phyloP scores from a whole-genome alignment of 2,888 invertebrate species.

The Caenorhabditis uteleia region DNA sequence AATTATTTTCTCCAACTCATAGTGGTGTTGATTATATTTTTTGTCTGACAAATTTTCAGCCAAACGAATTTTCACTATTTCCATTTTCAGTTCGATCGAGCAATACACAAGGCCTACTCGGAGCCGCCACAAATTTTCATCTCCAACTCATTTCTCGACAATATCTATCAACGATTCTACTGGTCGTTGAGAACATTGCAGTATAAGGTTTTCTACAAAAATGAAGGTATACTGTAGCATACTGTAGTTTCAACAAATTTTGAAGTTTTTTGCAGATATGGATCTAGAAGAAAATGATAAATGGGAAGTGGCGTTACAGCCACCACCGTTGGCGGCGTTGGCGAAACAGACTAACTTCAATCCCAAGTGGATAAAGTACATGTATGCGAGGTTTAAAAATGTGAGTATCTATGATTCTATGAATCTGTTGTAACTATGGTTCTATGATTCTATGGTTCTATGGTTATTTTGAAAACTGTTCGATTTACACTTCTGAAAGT shows the following conservation, averaged over 20 bases:
- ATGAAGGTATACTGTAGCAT: constrained; percentile 55
- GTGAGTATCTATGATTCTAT: too few species aligned
- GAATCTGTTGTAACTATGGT: background rate
- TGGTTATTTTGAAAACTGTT: background rate
- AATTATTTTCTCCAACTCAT: too few species aligned
- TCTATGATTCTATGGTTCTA: background rate
- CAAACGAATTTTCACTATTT: constrained; percentile 2
- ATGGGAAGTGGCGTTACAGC: constrained; percentile 52
- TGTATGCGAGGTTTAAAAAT: constrained; percentile 63
- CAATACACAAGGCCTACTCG: constrained; percentile 49
- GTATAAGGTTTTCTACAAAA: constrained; percentile 58
- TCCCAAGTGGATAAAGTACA: constrained; percentile 62
- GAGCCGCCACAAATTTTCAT: constrained; percentile 48
- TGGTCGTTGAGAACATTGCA: constrained; percentile 54
- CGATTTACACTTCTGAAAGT: too few species aligned
- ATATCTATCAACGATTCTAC: constrained; percentile 50
- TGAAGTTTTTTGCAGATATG: constrained; percentile 35
- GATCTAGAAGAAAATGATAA: constrained; percentile 54
- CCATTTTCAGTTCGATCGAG: constrained; percentile 50
- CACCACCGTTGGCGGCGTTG: constrained; percentile 39
- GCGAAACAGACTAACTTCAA: constrained; percentile 36
- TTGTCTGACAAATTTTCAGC: background rate
- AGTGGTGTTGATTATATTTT: too few species aligned
- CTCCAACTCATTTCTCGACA: constrained; percentile 30
- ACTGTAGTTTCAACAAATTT: background rate